These are phyloP conservation scores for Daphoenositta chrysoptera DNA, from an alignment of 2,113 vertebrate genomes.

Conservation along the genomic window DNA sequence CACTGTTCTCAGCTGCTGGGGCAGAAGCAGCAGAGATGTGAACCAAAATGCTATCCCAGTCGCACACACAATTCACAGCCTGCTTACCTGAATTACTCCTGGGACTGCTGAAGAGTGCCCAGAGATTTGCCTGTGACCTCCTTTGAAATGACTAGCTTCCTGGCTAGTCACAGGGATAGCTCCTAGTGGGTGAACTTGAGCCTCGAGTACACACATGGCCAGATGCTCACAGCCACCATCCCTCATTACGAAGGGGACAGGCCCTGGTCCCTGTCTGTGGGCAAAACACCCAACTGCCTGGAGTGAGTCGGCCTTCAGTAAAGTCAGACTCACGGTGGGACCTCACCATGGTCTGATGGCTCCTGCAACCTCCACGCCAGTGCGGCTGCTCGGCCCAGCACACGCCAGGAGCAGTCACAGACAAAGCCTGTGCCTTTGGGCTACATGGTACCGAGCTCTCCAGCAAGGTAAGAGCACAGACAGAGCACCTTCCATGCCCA, in stretches of 20 bases:
- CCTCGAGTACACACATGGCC: rapidly evolving
- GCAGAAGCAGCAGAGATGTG: neutral
- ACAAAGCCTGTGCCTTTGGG: neutral
- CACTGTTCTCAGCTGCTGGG: neutral
- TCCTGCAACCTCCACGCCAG: neutral
- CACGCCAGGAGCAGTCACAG: neutral
- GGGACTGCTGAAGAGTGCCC: rapidly evolving
- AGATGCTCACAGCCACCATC: neutral
- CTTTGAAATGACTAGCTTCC: neutral
- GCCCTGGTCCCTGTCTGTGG: neutral
- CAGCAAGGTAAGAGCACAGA: rapidly evolving
- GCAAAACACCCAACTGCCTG: neutral
- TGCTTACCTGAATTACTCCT: neutral
- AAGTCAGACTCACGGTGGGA: neutral
- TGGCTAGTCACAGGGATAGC: neutral
- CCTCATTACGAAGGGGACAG: neutral
- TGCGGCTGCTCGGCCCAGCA: rapidly evolving
- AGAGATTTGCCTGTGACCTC: neutral
- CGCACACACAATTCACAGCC: neutral
- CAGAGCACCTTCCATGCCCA: rapidly evolving
- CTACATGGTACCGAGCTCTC: neutral
- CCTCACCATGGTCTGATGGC: neutral
- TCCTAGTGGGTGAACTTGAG: neutral
- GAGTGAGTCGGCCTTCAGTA: neutral
- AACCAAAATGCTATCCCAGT: neutral